A percentile compares a stretch with the other conserved stretches of the same genome.
Evolutionary conservation across 2,797 vertebrate genomes (phyloP).

Genomic region (Melanotaenia pygmaea): DNA sequence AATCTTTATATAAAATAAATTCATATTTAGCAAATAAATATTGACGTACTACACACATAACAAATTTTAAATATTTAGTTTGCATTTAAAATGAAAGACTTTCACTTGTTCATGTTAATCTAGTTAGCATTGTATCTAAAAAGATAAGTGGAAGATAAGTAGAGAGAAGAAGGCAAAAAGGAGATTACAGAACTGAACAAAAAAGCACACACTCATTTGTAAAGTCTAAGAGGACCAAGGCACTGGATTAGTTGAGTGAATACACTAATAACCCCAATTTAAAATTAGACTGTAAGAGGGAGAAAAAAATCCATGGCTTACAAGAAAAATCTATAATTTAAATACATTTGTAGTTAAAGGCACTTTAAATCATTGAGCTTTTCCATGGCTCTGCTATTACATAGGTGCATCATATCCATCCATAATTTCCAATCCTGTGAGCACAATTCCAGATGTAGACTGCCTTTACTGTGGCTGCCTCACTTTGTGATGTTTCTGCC

Average conservation of each 20-base stretch:
- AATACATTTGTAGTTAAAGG: conserved; percentile 33
- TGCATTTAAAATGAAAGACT: not conserved
- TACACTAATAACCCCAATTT: conserved; percentile 15
- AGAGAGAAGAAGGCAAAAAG: not conserved
- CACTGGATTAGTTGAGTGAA: not conserved
- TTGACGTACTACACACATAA: not conserved
- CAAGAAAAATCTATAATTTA: conserved; percentile 39
- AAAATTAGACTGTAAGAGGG: conserved; percentile 6
- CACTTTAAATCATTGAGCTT: conserved; percentile 31
- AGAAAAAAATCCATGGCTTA: conserved; percentile 11
- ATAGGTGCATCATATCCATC: conserved; percentile 41
- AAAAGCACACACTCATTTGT: not conserved
- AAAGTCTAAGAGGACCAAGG: not conserved
- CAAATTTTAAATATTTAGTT: not conserved
- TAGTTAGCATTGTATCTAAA: not conserved
- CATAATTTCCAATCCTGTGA: conserved; percentile 56
- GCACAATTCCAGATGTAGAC: conserved; percentile 63
- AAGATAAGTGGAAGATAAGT: not conserved
- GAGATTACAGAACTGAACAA: not conserved
- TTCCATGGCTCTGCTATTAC: conserved; percentile 43
- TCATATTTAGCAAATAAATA: not conserved
- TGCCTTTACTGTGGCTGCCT: conserved; percentile 20
- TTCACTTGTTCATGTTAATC: not conserved
- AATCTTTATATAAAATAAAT: not conserved
- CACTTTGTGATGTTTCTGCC: conserved; percentile 34